These are phyloP conservation scores for Procambarus virginalis DNA, from an alignment of 1,140 invertebrate genomes.

Conservation along the genomic window DNA sequence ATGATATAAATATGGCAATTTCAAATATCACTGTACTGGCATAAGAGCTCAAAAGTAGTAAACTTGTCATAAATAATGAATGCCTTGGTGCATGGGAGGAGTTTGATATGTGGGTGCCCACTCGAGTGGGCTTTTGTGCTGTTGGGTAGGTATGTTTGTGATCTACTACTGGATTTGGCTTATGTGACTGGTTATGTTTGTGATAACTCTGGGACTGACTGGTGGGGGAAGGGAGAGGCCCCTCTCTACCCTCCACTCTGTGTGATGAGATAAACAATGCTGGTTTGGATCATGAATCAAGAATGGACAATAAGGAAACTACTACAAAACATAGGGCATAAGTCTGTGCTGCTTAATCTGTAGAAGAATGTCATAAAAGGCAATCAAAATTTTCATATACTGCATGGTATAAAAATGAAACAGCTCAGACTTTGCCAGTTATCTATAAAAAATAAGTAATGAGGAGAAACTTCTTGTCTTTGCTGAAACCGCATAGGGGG, in stretches of 20 bases:
- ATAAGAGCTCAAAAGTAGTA: neutral
- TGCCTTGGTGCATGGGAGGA: neutral
- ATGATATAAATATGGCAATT: neutral
- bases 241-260: constrained; percentile 37
- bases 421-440: constrained; percentile 65
- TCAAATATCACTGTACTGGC: neutral
- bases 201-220: neutral
- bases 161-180: neutral
- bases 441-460: constrained; percentile 68
- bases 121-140: neutral
- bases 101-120: constrained; percentile 23
- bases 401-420: constrained; percentile 64
- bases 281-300: constrained; percentile 54
- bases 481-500: constrained; percentile 57
- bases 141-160: neutral
- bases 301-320: constrained; percentile 59
- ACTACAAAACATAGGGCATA: constrained; percentile 55
- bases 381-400: constrained; percentile 54
- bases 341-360: constrained; percentile 61
- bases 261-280: constrained; percentile 49
- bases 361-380: constrained; percentile 61
- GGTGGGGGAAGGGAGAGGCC: neutral
- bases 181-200: neutral
- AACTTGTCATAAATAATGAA: neutral
- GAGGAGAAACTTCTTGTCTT: constrained; percentile 59